phyloP scores from a whole-genome alignment of 2,113 vertebrate species.

The Xerus inauris region DNA sequence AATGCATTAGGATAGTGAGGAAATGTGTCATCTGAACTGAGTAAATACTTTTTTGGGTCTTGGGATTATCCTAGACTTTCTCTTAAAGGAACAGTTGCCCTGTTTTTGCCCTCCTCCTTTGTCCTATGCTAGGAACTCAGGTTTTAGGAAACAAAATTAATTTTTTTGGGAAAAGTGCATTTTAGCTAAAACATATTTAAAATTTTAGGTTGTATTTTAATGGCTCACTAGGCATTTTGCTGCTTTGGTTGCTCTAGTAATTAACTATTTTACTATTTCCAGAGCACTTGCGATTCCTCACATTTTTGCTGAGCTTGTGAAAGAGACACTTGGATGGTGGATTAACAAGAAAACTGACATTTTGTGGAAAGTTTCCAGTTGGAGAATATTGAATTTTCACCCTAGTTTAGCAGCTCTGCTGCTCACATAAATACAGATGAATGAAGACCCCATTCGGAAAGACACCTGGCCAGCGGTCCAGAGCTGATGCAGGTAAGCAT shows the following conservation, averaged over 20 bases:
- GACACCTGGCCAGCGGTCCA: conserved; percentile 94
- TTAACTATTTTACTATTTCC: conserved; percentile 78
- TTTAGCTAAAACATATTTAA: not conserved
- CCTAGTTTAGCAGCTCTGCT: conserved; percentile 93
- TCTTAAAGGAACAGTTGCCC: not conserved
- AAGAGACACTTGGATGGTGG: conserved; percentile 81
- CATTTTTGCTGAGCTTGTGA: conserved; percentile 69
- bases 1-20: not conserved
- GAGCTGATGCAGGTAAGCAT: conserved; percentile 96
- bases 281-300: conserved; percentile 80
- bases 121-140: not conserved
- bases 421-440: conserved; percentile 97
- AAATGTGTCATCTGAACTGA: not conserved
- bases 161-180: not conserved
- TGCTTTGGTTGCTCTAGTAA: conserved; percentile 41
- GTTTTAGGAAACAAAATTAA: not conserved
- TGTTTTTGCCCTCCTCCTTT: not conserved
- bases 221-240: not conserved
- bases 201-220: not conserved
- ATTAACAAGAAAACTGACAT: conserved; percentile 79
- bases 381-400: conserved; percentile 86
- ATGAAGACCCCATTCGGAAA: conserved; percentile 99
- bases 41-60: not conserved
- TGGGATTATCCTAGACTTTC: not conserved
- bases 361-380: conserved; percentile 72